A percentile compares a stretch with the other conserved stretches of the same genome.
Conservation (phyloP, 2,113 vertebrate species). For the Dicaeum eximium region DNA sequence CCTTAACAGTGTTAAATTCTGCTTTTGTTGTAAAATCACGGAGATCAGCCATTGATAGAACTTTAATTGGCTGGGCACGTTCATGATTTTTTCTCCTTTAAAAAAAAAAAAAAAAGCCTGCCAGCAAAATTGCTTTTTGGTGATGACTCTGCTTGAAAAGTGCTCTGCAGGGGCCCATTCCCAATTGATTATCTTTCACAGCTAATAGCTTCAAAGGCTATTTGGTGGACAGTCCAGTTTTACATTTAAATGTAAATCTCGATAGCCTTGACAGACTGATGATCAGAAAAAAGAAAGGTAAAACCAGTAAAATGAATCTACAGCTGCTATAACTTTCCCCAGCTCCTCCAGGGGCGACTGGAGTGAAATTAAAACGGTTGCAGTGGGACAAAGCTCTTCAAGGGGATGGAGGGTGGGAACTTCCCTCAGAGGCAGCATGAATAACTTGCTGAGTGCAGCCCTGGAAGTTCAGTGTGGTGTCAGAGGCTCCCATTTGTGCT, state of each 20-base stretch:
- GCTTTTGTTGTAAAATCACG: neutral
- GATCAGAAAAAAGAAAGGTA: slow-evolving; percentile 16
- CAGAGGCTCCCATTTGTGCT: neutral
- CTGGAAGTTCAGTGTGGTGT: neutral
- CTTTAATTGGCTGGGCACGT: neutral
- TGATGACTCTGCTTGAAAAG: slow-evolving; percentile 78
- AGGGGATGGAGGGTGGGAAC: neutral
- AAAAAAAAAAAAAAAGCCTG: slow-evolving; percentile 1
- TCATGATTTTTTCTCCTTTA: neutral
- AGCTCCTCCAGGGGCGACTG: slow-evolving; percentile 15
- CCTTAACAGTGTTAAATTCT: neutral
- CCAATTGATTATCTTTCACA: slow-evolving; percentile 85
- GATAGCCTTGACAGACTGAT: slow-evolving; percentile 40
- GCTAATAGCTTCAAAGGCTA: slow-evolving; percentile 80
- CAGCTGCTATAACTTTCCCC: slow-evolving; percentile 53
- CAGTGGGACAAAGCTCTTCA: neutral
- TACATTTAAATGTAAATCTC: slow-evolving; percentile 71
- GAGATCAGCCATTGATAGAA: neutral
- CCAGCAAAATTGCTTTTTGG: slow-evolving; percentile 70
- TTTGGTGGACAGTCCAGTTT: slow-evolving; percentile 64
- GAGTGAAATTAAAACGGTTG: neutral
- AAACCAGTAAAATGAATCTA: slow-evolving; percentile 25
- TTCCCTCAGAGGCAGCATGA: neutral
- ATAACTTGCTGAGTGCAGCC: neutral
- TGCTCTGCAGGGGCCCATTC: slow-evolving; percentile 75